Conservation (phyloP, 2,888 invertebrate species). For the Cheilosia soror region DNA sequence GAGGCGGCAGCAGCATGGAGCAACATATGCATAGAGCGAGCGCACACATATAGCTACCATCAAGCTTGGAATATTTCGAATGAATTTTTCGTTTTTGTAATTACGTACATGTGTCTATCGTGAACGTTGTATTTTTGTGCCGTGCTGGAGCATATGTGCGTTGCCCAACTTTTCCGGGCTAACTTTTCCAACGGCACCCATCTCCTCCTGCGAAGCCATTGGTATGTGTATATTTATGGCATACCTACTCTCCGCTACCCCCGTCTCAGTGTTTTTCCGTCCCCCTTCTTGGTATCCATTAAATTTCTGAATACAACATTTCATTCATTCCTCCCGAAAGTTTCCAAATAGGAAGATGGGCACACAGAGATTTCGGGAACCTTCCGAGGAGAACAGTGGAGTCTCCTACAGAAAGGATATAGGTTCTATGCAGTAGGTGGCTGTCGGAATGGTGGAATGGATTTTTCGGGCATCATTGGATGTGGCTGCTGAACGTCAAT, state of each 20-base stretch:
- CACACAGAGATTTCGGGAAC: constrained; percentile 27
- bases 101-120: constrained; percentile 73
- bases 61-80: constrained; percentile 66
- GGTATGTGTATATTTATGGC: constrained; percentile 58
- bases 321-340: constrained; percentile 70
- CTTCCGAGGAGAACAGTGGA: constrained; percentile 25
- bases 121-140: constrained; percentile 51
- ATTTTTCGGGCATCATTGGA: constrained; percentile 69
- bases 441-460: constrained; percentile 1
- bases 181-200: constrained; percentile 61
- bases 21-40: constrained; percentile 17
- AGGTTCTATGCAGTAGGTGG: constrained; percentile 32
- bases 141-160: constrained; percentile 64
- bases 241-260: neutral
- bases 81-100: constrained; percentile 75
- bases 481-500: constrained; percentile 73
- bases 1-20: no score
- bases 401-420: constrained; percentile 33
- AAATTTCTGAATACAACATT: constrained; percentile 74
- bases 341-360: constrained; percentile 55
- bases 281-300: constrained; percentile 48
- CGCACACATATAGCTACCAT: neutral
- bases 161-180: constrained; percentile 73
- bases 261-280: neutral
- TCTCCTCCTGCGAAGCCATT: constrained; percentile 6